Percentiles rank a stretch among this genome's conserved stretches.
Conservation (phyloP, 2,113 vertebrate species). For the Gallinago paraguaiae region DNA sequence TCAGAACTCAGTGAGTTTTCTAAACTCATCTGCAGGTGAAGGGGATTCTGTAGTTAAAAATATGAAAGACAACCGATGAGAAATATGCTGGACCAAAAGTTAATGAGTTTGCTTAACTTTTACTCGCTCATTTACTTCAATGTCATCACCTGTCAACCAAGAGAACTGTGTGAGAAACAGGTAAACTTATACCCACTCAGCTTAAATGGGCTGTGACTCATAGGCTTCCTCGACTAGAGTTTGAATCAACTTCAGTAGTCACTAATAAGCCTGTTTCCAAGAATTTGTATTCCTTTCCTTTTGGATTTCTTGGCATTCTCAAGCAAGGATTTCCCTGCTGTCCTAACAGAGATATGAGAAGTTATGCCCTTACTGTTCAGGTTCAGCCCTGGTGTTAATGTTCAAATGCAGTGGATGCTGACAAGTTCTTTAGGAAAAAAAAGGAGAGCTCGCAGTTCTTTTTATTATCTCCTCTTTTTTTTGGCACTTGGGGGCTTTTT, state of each 20-base stretch:
- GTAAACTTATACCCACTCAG: not conserved
- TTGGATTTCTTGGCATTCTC: not conserved
- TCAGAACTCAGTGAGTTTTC: slow-evolving; percentile 82
- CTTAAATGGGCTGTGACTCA: not conserved
- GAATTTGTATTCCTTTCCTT: not conserved
- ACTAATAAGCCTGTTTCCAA: not conserved
- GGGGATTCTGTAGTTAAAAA: slow-evolving; percentile 86
- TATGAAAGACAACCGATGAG: slow-evolving; percentile 66
- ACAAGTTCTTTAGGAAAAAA: not conserved
- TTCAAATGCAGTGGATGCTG: not conserved
- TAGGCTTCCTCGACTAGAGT: not conserved
- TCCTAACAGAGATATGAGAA: not conserved
- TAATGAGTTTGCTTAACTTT: not conserved
- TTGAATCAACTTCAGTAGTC: not conserved
- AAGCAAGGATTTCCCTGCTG: not conserved
- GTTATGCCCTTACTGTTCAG: not conserved
- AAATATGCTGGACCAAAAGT: not conserved
- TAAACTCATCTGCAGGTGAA: slow-evolving; percentile 96
- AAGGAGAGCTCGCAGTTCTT: not conserved
- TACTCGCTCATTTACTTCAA: not conserved
- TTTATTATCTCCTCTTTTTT: not conserved
- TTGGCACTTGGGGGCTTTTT: not conserved
- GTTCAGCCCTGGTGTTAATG: not conserved
- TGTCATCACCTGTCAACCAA: not conserved
- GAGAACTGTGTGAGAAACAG: not conserved